Percentiles rank a stretch among this genome's conserved stretches.
Evolutionary conservation across 2,888 invertebrate species (phyloP).

Genomic region (Cryptocephalus primarius): DNA sequence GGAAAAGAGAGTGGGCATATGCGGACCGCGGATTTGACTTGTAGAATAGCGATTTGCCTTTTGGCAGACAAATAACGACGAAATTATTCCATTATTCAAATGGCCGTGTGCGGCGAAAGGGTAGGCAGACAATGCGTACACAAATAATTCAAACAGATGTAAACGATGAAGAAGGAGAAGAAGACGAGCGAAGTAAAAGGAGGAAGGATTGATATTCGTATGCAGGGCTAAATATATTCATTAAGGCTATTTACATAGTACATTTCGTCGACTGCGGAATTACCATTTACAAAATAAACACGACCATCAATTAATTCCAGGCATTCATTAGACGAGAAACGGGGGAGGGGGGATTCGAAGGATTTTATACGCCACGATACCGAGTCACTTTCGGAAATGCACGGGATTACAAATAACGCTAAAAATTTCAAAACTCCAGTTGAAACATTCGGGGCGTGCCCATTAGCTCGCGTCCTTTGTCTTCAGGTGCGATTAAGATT

Average conservation of each 20-base stretch:
- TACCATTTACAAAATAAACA: constrained; percentile 34
- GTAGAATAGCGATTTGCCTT: constrained; percentile 24
- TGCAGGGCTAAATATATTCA: constrained; percentile 28
- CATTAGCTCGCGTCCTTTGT: too few relatives aligned
- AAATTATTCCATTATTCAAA: constrained; percentile 35
- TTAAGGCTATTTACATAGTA: constrained; percentile 33
- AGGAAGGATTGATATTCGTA: constrained; percentile 31
- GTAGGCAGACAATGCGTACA: constrained; percentile 21
- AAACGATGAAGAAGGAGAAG: constrained; percentile 16
- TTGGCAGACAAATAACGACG: constrained; percentile 29
- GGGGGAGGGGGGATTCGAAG: constrained; percentile 6
- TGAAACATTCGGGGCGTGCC: too few relatives aligned
- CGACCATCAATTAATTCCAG: constrained; percentile 32
- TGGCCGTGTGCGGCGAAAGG: constrained; percentile 8
- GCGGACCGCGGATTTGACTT: constrained; percentile 20
- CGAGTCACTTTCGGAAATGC: too few relatives aligned
- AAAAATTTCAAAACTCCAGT: too few relatives aligned
- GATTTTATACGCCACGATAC: too few relatives aligned
- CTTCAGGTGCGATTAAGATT: too few relatives aligned
- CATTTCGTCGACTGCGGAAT: constrained; percentile 29
- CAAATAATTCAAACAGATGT: constrained; percentile 33
- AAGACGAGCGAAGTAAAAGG: too few relatives aligned
- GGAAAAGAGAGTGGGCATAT: background rate
- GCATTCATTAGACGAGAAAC: constrained; percentile 12
- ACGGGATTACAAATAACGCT: too few relatives aligned